phyloP scores from a whole-genome alignment of 2,113 vertebrate genomes.

The Sceloporus undulatus region DNA sequence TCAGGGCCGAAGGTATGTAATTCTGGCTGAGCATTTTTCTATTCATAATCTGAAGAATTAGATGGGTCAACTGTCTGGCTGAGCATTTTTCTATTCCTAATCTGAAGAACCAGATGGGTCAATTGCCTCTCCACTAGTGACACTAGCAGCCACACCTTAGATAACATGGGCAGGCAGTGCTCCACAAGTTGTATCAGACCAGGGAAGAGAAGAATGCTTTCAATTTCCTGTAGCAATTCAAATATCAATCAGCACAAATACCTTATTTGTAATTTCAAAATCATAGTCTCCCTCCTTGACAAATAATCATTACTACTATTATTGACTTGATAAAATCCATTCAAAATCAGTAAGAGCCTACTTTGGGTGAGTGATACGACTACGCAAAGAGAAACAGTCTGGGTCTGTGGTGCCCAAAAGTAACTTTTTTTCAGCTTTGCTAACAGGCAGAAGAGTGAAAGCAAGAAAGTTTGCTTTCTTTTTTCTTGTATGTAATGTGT shows the following conservation, averaged over 20 bases:
- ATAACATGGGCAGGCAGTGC: not conserved
- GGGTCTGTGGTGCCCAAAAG: no score
- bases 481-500: not conserved
- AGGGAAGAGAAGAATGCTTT: no score
- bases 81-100: not conserved
- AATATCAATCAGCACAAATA: conserved; percentile 4
- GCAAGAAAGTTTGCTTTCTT: not conserved
- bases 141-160: no score
- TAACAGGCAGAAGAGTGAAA: no score
- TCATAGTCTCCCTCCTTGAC: conserved; percentile 48
- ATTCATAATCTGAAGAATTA: not conserved
- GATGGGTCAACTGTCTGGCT: not conserved
- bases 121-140: not conserved
- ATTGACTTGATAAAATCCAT: conserved; percentile 58
- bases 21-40: not conserved
- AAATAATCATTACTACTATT: conserved; percentile 24
- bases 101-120: not conserved
- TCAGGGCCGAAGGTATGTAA: not conserved
- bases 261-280: conserved; percentile 35
- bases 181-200: not conserved
- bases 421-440: not conserved
- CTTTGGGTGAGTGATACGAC: conserved; percentile 35
- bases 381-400: conserved; percentile 41
- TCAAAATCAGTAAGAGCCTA: conserved; percentile 52
- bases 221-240: no score